Percentiles rank a stretch among this genome's conserved stretches.
Conservation (phyloP, 1,140 invertebrate genomes). For the Ips typographus region DNA sequence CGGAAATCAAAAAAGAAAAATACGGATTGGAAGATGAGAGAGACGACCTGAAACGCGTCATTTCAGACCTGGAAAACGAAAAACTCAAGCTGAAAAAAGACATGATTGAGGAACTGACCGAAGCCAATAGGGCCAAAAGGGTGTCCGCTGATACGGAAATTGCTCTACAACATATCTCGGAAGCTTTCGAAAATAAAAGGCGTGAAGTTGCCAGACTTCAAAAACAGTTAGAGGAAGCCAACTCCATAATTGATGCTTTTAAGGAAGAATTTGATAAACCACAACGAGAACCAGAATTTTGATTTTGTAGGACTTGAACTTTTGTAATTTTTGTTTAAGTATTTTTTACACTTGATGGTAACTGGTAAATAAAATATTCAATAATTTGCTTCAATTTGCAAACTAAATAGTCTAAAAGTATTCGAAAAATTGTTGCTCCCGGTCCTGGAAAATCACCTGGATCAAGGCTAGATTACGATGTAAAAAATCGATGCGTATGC, state of each 20-base stretch:
- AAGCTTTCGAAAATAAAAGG: constrained; percentile 39
- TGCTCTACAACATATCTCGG: constrained; percentile 39
- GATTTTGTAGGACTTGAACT: too few species aligned
- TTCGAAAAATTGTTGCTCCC: too few species aligned
- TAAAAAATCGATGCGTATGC: too few species aligned
- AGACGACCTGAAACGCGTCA: constrained; percentile 30
- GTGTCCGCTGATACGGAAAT: constrained; percentile 36
- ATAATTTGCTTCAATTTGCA: too few species aligned
- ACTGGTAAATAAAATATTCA: too few species aligned
- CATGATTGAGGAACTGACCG: constrained; percentile 39
- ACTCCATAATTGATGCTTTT: constrained; percentile 33
- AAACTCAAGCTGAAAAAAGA: constrained; percentile 37
- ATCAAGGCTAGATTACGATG: too few species aligned
- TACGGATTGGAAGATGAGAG: constrained; percentile 30
- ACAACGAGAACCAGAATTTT: too few species aligned
- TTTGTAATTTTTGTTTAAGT: too few species aligned
- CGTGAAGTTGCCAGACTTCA: constrained; percentile 25
- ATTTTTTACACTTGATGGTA: too few species aligned
- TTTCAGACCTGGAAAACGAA: constrained; percentile 38
- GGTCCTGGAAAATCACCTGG: too few species aligned
- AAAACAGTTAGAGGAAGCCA: constrained; percentile 34
- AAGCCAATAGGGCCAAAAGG: constrained; percentile 38
- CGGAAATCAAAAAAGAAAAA: constrained; percentile 20
- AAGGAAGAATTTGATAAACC: constrained; percentile 30
- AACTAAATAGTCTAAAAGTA: too few species aligned